Evolutionary conservation across 2,888 invertebrate species (phyloP).

Genomic region (Dilophus febrilis): DNA sequence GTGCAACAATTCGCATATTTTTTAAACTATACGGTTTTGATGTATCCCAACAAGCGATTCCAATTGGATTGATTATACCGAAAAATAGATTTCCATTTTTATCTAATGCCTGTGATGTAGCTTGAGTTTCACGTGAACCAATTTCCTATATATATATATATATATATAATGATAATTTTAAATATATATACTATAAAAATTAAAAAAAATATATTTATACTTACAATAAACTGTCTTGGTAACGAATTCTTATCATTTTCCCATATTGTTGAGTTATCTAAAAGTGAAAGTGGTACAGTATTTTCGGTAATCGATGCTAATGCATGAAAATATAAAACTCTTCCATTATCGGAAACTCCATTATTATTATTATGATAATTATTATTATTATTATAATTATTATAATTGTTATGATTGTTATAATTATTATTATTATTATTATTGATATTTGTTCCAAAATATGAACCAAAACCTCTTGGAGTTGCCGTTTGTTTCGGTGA

Average conservation of each 20-base stretch:
- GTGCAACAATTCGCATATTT: slow-evolving; percentile 13
- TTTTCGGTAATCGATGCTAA: slow-evolving; percentile 43
- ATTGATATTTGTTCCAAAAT: too few species aligned
- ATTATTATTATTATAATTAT: too few species aligned
- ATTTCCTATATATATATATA: neutral
- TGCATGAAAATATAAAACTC: slow-evolving; percentile 44
- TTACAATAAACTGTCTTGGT: slow-evolving; percentile 33
- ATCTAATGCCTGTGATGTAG: slow-evolving; percentile 8
- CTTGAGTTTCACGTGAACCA: slow-evolving; percentile 7
- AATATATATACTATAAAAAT: neutral
- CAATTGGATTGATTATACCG: slow-evolving; percentile 20
- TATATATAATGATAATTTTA: neutral
- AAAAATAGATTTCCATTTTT: slow-evolving; percentile 23
- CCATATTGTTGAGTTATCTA: slow-evolving; percentile 37
- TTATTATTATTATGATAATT: too few species aligned
- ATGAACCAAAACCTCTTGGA: too few species aligned
- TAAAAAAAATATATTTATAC: slow-evolving; percentile 3
- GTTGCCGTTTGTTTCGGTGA: slow-evolving; percentile 24
- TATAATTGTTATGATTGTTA: too few species aligned
- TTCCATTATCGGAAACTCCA: too few species aligned
- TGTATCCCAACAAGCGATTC: slow-evolving; percentile 27
- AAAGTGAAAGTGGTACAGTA: slow-evolving; percentile 36
- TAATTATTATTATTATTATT: too few species aligned
- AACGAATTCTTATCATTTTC: slow-evolving; percentile 27
- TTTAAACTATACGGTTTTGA: slow-evolving; percentile 12